Evolutionary conservation across 37 sponge, comb jelly and placozoan species (phyloP).

Genomic region (Beroe ovata): DNA sequence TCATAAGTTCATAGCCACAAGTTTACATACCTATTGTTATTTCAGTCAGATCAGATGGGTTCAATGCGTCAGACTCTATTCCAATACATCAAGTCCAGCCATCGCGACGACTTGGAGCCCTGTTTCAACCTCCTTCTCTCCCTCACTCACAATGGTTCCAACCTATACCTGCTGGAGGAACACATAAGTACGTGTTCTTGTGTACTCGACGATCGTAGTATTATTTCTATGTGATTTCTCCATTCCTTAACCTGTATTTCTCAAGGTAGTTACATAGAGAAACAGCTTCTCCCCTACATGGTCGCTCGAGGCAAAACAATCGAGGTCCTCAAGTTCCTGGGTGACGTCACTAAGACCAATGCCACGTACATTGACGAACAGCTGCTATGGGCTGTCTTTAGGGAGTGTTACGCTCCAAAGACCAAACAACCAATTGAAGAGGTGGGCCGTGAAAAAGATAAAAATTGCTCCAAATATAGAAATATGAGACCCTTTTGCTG

Average conservation of each 20-base stretch:
- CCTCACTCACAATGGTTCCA: constrained; percentile 48
- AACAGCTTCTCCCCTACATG: constrained; percentile 28
- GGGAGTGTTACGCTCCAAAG: constrained; percentile 17
- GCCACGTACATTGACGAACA: constrained; percentile 39
- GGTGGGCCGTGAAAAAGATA: constrained; percentile 3
- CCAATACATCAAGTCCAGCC: constrained; percentile 45
- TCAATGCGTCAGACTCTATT: constrained; percentile 44
- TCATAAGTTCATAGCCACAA: too few species aligned
- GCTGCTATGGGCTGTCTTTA: constrained; percentile 1
- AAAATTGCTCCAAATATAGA: too few species aligned
- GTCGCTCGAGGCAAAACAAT: neutral
- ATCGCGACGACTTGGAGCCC: constrained; percentile 23
- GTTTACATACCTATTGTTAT: too few species aligned
- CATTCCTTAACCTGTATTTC: too few species aligned
- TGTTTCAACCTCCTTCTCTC: constrained; percentile 49
- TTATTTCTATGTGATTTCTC: too few species aligned
- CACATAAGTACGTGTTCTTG: constrained; percentile 7
- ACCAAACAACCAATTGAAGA: constrained; percentile 36
- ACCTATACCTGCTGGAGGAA: constrained; percentile 22
- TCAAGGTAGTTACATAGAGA: constrained; percentile 5
- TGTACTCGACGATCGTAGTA: too few species aligned
- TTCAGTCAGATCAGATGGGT: constrained; percentile 53
- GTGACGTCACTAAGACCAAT: constrained; percentile 37
- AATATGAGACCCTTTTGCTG: too few species aligned
- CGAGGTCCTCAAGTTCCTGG: constrained; percentile 49